Conservation (phyloP, 2,797 vertebrate genomes). For the Nyctibius grandis region DNA sequence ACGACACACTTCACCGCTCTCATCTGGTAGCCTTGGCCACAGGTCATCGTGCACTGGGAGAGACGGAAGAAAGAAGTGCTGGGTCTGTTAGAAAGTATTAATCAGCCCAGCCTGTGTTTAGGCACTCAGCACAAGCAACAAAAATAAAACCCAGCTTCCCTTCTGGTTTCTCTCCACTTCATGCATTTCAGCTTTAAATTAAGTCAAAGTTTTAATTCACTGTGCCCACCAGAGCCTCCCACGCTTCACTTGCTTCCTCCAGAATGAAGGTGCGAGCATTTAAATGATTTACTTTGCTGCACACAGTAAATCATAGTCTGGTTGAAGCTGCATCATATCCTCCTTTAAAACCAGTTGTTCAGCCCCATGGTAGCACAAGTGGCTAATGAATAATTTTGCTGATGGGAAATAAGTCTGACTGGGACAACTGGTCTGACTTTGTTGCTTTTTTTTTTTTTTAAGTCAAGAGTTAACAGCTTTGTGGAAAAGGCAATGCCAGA, state of each 20-base stretch:
- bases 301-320: constrained; percentile 20
- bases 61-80: background rate
- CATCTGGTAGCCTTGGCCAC: constrained; percentile 94
- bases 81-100: background rate
- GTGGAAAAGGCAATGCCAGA: background rate
- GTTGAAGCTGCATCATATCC: background rate
- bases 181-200: constrained; percentile 74
- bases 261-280: constrained; percentile 68
- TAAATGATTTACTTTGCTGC: constrained; percentile 62
- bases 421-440: background rate
- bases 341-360: background rate
- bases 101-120: background rate
- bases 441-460: background rate
- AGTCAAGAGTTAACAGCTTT: constrained; percentile 25
- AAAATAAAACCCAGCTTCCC: constrained; percentile 7
- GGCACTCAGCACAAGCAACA: constrained; percentile 1
- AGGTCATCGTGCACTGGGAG: constrained; percentile 89
- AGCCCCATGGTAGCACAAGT: background rate
- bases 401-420: constrained; percentile 2
- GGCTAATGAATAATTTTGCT: constrained; percentile 19
- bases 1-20: constrained; percentile 93
- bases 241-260: constrained; percentile 80
- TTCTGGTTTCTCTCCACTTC: constrained; percentile 71
- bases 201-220: constrained; percentile 78
- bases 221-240: constrained; percentile 64